phyloP scores from a whole-genome alignment of 2,113 vertebrate species.

The Gila orcuttii region DNA sequence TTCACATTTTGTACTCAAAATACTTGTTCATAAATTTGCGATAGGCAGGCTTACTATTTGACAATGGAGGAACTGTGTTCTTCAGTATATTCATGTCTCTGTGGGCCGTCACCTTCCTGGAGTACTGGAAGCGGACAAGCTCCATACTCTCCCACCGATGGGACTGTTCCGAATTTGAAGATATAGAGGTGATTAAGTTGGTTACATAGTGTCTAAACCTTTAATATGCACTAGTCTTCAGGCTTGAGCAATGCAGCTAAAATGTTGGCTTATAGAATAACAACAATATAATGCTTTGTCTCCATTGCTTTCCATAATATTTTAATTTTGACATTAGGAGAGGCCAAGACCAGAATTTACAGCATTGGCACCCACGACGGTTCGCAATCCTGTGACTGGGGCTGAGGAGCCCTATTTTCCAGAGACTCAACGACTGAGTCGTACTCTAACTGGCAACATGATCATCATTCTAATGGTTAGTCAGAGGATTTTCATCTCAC shows the following conservation, averaged over 20 bases:
- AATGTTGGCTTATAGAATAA: not conserved
- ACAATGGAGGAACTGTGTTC: constrained; percentile 81
- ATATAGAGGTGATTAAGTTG: constrained; percentile 71
- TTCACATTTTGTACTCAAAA: constrained; percentile 15
- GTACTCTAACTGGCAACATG: constrained; percentile 79
- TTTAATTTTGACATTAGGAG: constrained; percentile 62
- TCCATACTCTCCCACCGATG: constrained; percentile 79
- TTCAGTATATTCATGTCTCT: constrained; percentile 85
- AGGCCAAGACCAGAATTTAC: constrained; percentile 78
- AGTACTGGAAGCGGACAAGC: constrained; percentile 81
- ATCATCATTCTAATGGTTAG: constrained; percentile 81
- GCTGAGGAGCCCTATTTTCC: constrained; percentile 82
- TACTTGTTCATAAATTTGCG: not conserved
- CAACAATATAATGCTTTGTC: not conserved
- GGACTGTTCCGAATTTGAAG: constrained; percentile 83
- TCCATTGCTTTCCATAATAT: not conserved
- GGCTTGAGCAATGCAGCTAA: not conserved
- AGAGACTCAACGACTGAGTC: constrained; percentile 65
- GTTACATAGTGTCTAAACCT: not conserved
- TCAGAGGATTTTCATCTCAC: not conserved
- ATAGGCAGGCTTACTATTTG: constrained; percentile 80
- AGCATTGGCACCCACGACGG: constrained; percentile 75
- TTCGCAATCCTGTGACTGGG: constrained; percentile 78
- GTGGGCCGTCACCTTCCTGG: constrained; percentile 82
- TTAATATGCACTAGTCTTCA: not conserved